Conservation (phyloP, 1,140 invertebrate species). For the Hormaphis cornu region DNA sequence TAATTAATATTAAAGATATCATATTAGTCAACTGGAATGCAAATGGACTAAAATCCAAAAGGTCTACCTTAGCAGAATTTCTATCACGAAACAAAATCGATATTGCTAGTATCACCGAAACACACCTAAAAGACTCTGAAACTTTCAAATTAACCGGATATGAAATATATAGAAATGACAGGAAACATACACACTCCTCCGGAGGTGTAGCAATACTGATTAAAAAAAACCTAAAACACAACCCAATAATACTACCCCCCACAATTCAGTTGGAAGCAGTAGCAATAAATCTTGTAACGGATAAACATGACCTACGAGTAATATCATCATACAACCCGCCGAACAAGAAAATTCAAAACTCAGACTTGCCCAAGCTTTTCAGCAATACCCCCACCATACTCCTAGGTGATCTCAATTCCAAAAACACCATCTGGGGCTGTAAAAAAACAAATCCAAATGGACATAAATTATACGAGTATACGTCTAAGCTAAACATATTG, state of each 20-base stretch:
- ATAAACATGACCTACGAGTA: neutral
- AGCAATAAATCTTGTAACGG: neutral
- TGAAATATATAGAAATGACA: neutral
- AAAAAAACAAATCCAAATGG: neutral
- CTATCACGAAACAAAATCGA: neutral
- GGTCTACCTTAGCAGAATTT: slow-evolving; percentile 1
- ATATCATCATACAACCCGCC: neutral
- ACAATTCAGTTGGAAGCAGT: neutral
- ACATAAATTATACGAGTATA: neutral
- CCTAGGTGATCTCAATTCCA: slow-evolving; percentile 15
- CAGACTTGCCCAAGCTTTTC: neutral
- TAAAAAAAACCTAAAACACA: slow-evolving; percentile 8
- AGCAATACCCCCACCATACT: neutral
- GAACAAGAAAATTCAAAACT: slow-evolving; percentile 5
- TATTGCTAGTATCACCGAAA: slow-evolving; percentile 12
- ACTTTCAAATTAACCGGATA: slow-evolving; percentile 7
- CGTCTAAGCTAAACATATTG: neutral
- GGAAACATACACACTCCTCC: neutral
- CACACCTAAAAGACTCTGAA: neutral
- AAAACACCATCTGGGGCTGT: neutral
- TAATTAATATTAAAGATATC: neutral
- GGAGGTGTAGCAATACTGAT: neutral
- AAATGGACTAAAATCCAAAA: neutral
- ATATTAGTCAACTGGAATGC: slow-evolving; percentile 9
- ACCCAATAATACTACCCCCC: neutral